Percentiles rank a stretch among this genome's conserved stretches.
phyloP scores from a whole-genome alignment of 30 jellyfish, hydroid and myxozoan species.

The Mastigias papua region DNA sequence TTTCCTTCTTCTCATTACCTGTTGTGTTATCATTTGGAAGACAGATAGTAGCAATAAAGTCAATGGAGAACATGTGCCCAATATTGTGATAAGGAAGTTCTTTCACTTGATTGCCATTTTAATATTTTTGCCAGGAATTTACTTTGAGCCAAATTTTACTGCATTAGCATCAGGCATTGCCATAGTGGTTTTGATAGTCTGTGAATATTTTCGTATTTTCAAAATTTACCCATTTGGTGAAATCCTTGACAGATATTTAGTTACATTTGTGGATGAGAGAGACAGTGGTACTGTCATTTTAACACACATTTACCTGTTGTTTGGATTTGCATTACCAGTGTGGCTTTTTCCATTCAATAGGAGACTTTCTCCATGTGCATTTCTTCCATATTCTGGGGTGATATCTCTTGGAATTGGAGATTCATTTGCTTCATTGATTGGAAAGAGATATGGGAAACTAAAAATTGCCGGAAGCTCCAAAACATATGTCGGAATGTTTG shows the following conservation, averaged over 20 bases:
- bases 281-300: constrained; percentile 83
- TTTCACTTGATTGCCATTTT: constrained; percentile 85
- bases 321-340: constrained; percentile 85
- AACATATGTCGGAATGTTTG: constrained; percentile 76
- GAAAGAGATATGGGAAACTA: constrained; percentile 68
- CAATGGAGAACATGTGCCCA: constrained; percentile 38
- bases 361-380: neutral
- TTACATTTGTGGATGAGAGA: constrained; percentile 78
- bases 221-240: constrained; percentile 64
- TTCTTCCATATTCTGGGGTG: constrained; percentile 83
- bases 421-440: constrained; percentile 92
- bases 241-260: constrained; percentile 56
- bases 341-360: constrained; percentile 68
- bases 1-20: constrained; percentile 34
- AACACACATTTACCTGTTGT: constrained; percentile 83
- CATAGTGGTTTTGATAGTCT: constrained; percentile 48
- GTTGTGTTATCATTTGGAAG: constrained; percentile 74
- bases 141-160: constrained; percentile 47
- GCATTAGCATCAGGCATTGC: constrained; percentile 68
- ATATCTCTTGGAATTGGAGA: constrained; percentile 94
- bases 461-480: constrained; percentile 81
- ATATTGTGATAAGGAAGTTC: constrained; percentile 72
- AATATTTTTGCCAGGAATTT: constrained; percentile 71
- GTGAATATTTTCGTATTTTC: constrained; percentile 73
- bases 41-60: constrained; percentile 15